Base-by-base conservation (phyloP, 2,888 invertebrate species). In the Spodoptera exigua region DNA sequence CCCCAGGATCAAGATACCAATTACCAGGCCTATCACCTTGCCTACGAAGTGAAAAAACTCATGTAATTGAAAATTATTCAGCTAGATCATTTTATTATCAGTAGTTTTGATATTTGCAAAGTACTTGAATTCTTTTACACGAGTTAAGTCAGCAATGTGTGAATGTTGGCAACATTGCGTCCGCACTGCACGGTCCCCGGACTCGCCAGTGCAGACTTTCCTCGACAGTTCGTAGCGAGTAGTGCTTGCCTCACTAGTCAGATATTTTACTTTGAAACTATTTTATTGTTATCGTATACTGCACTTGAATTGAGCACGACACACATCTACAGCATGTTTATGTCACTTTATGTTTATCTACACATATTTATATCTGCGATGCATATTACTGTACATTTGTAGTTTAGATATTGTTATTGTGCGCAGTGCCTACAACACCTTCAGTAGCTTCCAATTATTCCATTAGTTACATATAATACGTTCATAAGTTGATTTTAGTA, bases 41-140 rank as follows among this genome's bases (percentile, higher is more conserved):
- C 99, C 96, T 99, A 99, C 96, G 99, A 99, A 98, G 99, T 99
- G 96, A 99, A 99, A 98, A 99, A 99, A 96, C 98, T 99, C 97
- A 99, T 99, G 99, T 99, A 98, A 97, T 98, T 89, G 83, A 85
- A 85, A 87, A 85, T 85, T 90, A 78, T 78, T 90, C 90, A 89
- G 90, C 89, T 93, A 93, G 91, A 89, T 86, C 76, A 82, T 86
- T 85, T 81, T 77, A 70, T 68, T 79, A 80, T 83, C 74, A 74
- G 87, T 87, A 87, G 89, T 84, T 84, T 85, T 87, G 81, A 77
- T 74, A 82, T 69, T 74, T 76, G 79, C 81, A 82, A 83, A 76
- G 74, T 78, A 74, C 60, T 63, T 63, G 16, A 67, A 76, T 78
- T 70, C 70, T 79, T 73, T 78, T 76, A 71, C 72, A 73, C 79